Conservation (phyloP, 1,140 invertebrate genomes). For the Brachionus rotundiformis region DNA sequence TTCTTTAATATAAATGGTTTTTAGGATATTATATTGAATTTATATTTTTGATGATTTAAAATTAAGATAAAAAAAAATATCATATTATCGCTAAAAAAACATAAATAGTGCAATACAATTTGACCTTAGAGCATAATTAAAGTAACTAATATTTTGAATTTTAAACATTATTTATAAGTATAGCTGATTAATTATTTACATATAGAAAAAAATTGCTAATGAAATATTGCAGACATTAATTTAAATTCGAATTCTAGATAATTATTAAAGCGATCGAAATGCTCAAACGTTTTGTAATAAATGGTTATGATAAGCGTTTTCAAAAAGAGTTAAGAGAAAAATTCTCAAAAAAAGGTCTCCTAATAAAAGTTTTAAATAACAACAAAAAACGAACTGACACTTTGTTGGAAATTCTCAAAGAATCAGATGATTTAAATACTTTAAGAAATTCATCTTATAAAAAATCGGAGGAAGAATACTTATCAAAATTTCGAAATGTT, state of each 20-base stretch:
- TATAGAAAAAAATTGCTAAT: neutral
- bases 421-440: slow-evolving; percentile 13
- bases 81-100: too few species aligned
- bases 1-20: too few species aligned
- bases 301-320: neutral
- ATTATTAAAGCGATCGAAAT: neutral
- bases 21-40: too few species aligned
- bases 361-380: neutral
- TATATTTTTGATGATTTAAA: too few species aligned
- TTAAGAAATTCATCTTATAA: neutral
- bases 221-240: slow-evolving; percentile 21
- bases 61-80: too few species aligned
- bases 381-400: slow-evolving; percentile 23
- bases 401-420: slow-evolving; percentile 25
- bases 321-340: slow-evolving; percentile 11
- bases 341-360: slow-evolving; percentile 6
- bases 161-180: neutral
- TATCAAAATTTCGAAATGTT: neutral
- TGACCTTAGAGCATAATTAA: neutral
- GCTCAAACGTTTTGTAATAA: slow-evolving; percentile 41
- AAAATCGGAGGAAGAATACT: slow-evolving; percentile 1
- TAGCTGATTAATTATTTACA: neutral
- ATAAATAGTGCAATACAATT: too few species aligned
- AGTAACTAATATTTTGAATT: neutral
- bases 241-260: neutral